Base-by-base conservation (phyloP, 2,888 invertebrate genomes). In the Aplocera efformata region DNA sequence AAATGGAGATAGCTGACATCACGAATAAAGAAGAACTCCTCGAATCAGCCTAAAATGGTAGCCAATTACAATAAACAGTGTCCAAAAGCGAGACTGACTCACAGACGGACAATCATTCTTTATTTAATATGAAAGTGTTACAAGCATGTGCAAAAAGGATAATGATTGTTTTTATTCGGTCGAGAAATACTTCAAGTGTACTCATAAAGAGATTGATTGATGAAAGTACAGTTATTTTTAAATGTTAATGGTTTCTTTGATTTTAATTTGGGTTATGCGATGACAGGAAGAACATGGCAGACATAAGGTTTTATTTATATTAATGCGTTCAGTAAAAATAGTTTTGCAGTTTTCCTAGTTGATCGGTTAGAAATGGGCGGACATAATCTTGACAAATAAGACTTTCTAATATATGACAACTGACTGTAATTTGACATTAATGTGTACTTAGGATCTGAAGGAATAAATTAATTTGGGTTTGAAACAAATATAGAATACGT, bases 1-100 rank as follows among this genome's bases (percentile, higher is more conserved):
- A 25, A 25, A 30, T 30, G 24, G 17, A 30, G 25, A 26, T 6
- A 25, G 7, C 20, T 34, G 34, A 26, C 29, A 34, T 44, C 38
- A 35, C 13, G 32, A 22, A 35, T 35, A 31, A 22, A 28, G 24
- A 40, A 42, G 8, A 21, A 22, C 32, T 35, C 39, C 32, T 44
- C 39, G 35, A 32, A 35, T 39, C 34, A 38, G 31, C 31, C 24
- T 20, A 44, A 39, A 44, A 40, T 36, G 44, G 44, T 10, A 28
- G 35, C 21, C 44, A 39, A 38, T 38, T 44, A 36, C 34, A 45
- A 44, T 35, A 44, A 40, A 35, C 44, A 35, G 28, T 32, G 35
- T 1, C 44, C 35, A 39, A 45, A 45, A 32, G 28, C n/a, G 21
- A 9, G 17, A 17, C 20, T 39, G 44, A 44, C 27, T 35, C 38